Evolutionary conservation across 2,888 invertebrate genomes (phyloP), one percentile per base, ranked within the genome.

Genomic region (Drosophila pseudotalamancana): DNA sequence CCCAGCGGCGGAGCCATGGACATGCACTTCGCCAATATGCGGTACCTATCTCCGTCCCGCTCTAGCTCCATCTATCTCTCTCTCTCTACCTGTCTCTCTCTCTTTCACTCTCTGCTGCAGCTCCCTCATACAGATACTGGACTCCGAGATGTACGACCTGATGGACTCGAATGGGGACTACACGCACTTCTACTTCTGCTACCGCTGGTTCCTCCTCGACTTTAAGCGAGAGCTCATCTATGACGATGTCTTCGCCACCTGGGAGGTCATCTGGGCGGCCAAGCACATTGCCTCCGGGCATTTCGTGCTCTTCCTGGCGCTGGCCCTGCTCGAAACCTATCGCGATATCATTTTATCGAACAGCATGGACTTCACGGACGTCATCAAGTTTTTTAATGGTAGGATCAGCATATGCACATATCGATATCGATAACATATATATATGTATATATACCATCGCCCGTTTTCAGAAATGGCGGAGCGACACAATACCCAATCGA

Each of bases 351-450:
- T 99, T 67, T 93, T 99, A 35, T 96, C 97, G 49, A 98, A 99
- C 92, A 94, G 96, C 81, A 99, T 99, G 98, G 98, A 99, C 92
- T 99, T 98, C 90, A 98, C 98, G 0, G 98, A 99, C 91, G 97
- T 98, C 90, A 99, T 99, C 89, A 98, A 98, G 90, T 99, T 99
- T 92, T 99, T 98, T 90, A 99, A 98, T 92, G 98, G 98, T 98
- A 88, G 92, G n/a, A 92, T 86, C 4, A 9, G 0, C 1, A 11
- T 18, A 8, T 4, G 1, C 4, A 4, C 2, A 31, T 25, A 2
- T 0, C 5, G 6, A 4, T 8, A 5, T n/a, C 1, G 8, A 0
- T n/a, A 4, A 50, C 12, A 14, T n/a, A 6, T 14, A 6, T 34
- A 14, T 14, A 9, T 5, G 1, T 32, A 11, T 42, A 3, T 6